phyloP scores from a whole-genome alignment of 2,888 invertebrate genomes.

The Petrophora chlorosata region DNA sequence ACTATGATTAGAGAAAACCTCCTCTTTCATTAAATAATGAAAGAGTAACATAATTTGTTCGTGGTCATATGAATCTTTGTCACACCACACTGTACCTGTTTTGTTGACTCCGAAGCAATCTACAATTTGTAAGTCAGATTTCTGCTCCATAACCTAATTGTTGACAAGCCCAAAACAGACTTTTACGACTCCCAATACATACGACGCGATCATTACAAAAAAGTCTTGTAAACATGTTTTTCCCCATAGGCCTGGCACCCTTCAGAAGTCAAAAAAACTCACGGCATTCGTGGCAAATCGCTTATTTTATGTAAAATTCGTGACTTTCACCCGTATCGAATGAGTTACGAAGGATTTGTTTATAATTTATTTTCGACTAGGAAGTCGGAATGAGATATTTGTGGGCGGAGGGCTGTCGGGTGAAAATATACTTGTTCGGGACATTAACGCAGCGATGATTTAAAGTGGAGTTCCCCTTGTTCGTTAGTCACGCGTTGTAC shows the following conservation, averaged over 20 bases:
- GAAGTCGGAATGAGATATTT: slow-evolving; percentile 62
- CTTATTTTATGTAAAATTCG: slow-evolving; percentile 83
- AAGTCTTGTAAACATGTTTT: slow-evolving; percentile 79
- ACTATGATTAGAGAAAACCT: no score
- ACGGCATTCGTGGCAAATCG: slow-evolving; percentile 77
- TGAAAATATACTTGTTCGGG: slow-evolving; percentile 60
- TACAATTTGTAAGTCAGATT: not conserved
- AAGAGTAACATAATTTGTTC: no score
- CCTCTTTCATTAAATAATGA: no score
- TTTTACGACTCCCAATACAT: slow-evolving; percentile 58
- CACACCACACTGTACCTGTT: no score
- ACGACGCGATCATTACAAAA: slow-evolving; percentile 46
- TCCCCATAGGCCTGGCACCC: slow-evolving; percentile 57
- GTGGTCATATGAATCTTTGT: no score
- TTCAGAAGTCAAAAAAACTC: slow-evolving; percentile 65
- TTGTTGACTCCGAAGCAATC: no score
- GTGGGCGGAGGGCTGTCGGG: slow-evolving; percentile 45
- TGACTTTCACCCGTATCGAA: slow-evolving; percentile 81
- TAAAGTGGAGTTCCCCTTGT: slow-evolving; percentile 54
- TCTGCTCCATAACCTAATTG: slow-evolving; percentile 47
- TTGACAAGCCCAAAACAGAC: slow-evolving; percentile 63
- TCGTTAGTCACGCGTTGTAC: slow-evolving; percentile 55
- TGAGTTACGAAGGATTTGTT: slow-evolving; percentile 81
- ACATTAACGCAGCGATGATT: slow-evolving; percentile 57
- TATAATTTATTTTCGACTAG: slow-evolving; percentile 59